Evolutionary conservation across 2,797 vertebrate species (phyloP).

Genomic region (Simalia tracyae): DNA sequence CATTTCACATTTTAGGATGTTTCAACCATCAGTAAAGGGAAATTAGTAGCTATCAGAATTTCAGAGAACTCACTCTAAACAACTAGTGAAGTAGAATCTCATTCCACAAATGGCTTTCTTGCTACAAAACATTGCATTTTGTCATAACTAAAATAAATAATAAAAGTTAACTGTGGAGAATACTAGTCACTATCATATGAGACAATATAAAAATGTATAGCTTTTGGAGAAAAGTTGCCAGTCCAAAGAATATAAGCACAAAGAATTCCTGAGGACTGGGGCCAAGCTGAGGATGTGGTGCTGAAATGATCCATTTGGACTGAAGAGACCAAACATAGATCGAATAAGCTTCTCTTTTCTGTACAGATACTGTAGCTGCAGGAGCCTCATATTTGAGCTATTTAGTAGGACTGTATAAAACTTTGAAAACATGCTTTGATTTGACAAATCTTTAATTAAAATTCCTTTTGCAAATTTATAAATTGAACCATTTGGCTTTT

Average conservation of each 20-base stretch:
- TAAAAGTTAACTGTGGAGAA: neutral
- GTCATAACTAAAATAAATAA: neutral
- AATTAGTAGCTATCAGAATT: neutral
- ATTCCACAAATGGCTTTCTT: neutral
- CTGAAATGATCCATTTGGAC: neutral
- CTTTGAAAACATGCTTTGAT: neutral
- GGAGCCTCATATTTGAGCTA: neutral
- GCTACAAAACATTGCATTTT: neutral
- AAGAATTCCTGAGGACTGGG: neutral
- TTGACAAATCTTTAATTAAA: neutral
- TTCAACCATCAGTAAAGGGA: neutral
- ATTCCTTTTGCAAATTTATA: neutral
- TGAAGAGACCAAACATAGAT: neutral
- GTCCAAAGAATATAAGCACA: neutral
- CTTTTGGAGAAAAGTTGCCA: neutral
- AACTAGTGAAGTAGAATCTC: neutral
- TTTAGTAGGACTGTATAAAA: neutral
- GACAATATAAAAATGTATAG: neutral
- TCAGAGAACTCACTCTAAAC: neutral
- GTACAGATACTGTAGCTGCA: neutral
- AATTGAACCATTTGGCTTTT: neutral
- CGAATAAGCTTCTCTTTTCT: neutral
- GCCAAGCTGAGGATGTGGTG: neutral
- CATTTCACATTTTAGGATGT: slow-evolving; percentile 28
- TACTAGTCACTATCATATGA: neutral